A percentile compares a stretch with the other conserved stretches of the same genome.
These are phyloP conservation scores for Cydia fagiglandana DNA, from an alignment of 1,140 invertebrate species.

Conservation along the genomic window DNA sequence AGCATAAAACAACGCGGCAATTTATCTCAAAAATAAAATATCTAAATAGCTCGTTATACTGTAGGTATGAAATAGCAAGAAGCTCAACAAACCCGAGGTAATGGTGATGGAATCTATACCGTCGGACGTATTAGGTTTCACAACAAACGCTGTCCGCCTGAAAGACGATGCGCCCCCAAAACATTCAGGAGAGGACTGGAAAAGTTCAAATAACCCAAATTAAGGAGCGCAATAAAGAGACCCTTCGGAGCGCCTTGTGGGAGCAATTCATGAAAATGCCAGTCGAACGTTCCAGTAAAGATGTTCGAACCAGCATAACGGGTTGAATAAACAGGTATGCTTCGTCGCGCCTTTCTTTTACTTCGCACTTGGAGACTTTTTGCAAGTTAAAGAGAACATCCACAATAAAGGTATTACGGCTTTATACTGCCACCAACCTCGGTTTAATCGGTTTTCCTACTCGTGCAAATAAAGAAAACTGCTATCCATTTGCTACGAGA, in stretches of 20 bases:
- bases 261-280: conserved; percentile 66
- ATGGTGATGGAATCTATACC: conserved; percentile 15
- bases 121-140: conserved; percentile 35
- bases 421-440: conserved; percentile 26
- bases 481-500: conserved; percentile 10
- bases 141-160: conserved; percentile 41
- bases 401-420: conserved; percentile 30
- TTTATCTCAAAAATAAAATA: not conserved
- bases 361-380: conserved; percentile 29
- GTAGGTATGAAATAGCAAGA: not conserved
- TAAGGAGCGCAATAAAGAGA: conserved; percentile 64
- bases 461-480: conserved; percentile 12
- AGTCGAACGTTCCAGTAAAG: conserved; percentile 52
- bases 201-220: conserved; percentile 68
- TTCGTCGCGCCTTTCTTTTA: conserved; percentile 32
- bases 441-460: conserved; percentile 27
- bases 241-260: conserved; percentile 63
- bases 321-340: conserved; percentile 49
- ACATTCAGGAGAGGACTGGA: conserved; percentile 54
- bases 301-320: conserved; percentile 55
- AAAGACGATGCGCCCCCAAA: conserved; percentile 48
- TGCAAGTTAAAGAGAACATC: conserved; percentile 31
- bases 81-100: not conserved
- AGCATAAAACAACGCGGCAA: not conserved
- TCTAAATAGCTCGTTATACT: not conserved